Base-by-base conservation (phyloP, 2,797 vertebrate species). In the Malacoraja senta region DNA sequence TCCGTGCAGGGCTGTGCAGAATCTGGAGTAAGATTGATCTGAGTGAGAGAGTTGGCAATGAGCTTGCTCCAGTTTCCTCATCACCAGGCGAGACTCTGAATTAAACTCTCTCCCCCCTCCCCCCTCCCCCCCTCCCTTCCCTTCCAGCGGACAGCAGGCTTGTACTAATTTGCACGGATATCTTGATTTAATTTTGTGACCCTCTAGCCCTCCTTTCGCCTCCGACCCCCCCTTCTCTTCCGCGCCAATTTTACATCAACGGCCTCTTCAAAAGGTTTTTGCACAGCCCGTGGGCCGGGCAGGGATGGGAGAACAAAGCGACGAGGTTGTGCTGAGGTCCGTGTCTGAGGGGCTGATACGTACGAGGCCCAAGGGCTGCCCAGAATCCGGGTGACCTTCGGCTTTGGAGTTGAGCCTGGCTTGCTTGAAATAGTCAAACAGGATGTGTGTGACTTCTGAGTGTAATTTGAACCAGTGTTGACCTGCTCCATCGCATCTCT, bases 381-480 rank as follows among this genome's bases (percentile, higher is more conserved):
- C n/a, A 26, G 63, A 63, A 86, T 61, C 63, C 61, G 26, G n/a
- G 26, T 63, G 81, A 84, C 53, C 53, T 32, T 63, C n/a, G 26
- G 58, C 61, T 29, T 84, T 84, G 8, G 79, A 38, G 21, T 81
- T 81, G 79, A 21, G 81, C 1, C 81, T 84, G 81, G 26, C 79
- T 63, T n/a, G 13, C n/a, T 29, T 86, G 29, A 86, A 86, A 86
- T 61, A 63, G 61, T 86, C 83, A 86, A 61, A 63, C 53, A 86
- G 83, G 83, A 63, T 61, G 17, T 63, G 83, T 63, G 83, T 63
- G 58, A 84, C 26, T 86, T 86, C 58, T 17, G 58, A 63, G 83
- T 63, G 53, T 86, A 86, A 86, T 86, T 63, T 86, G 83, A 86
- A 32, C 76, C n/a, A 12, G n/a, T 78, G 24, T 32, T 32, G 76